Evolutionary conservation across 2,113 vertebrate species (phyloP).

Genomic region (Prinia subflava): DNA sequence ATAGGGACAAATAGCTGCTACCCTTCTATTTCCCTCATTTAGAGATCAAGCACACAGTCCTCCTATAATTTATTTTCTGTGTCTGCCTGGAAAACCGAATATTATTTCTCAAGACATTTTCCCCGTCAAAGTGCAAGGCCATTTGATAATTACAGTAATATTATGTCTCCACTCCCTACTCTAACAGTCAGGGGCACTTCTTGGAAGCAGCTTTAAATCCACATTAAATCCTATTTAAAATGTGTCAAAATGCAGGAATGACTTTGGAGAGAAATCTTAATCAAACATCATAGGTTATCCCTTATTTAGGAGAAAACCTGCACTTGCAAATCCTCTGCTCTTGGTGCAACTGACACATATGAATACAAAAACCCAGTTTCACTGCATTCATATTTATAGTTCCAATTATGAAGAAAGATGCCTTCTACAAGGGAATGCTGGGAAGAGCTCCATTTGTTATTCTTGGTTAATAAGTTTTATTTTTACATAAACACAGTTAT

Average conservation of each 20-base stretch:
- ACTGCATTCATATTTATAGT: conserved; percentile 32
- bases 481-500: conserved; percentile 9
- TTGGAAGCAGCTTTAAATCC: background rate
- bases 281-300: background rate
- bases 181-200: background rate
- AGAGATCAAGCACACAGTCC: background rate
- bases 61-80: background rate
- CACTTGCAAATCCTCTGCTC: background rate
- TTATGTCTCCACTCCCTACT: background rate
- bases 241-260: background rate
- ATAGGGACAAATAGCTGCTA: background rate
- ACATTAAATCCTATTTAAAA: conserved; percentile 16
- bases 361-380: background rate
- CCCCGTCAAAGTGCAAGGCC: background rate
- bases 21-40: background rate
- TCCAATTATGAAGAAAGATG: conserved; percentile 33
- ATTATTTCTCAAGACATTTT: conserved; percentile 7
- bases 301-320: background rate
- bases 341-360: background rate
- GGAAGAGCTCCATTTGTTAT: conserved; percentile 7
- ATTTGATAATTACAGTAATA: conserved; percentile 19
- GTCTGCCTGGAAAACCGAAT: background rate
- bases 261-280: background rate
- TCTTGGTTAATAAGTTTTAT: conserved; percentile 15
- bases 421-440: background rate